Base-by-base conservation (phyloP, 2,113 vertebrate species). In the Chloroceryle aenea region DNA sequence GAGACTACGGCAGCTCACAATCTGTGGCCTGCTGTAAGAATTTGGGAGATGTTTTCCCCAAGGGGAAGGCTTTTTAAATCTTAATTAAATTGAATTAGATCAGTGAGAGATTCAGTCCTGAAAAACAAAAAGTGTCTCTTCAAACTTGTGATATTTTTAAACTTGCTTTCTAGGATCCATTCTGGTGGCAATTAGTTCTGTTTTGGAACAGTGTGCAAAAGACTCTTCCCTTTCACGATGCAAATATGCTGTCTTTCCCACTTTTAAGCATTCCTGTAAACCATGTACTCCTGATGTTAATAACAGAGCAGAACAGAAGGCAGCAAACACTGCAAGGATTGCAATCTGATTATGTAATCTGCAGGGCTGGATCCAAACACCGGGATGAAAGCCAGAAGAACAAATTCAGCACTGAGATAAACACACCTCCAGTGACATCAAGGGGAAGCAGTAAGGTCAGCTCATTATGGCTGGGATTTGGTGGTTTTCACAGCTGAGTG, bases 361-460 rank as follows among this genome's bases (percentile, higher is more conserved):
- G 50, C 78, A 40, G 85, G 91, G 73, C 93, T 76, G 68, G 50
- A 68, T 93, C 87, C 64, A 82, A 94, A 79, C 66, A 61, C 76
- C 55, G 87, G 86, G 92, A 76, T 36, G 73, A 47, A 83, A 87
- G 87, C 95, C 94, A 95, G 66, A 36, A 76, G 77, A 85, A 87
- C n/a, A 83, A 84, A 97, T 38, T 75, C 80, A 68, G 56, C 64
- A 26, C 55, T 4, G 38, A 89, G 88, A 67, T 91, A 91, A 94
- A 76, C 72, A 80, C 92, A 95, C 93, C 94, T 96, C 91, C 63
- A 47, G 32, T 91, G 87, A 76, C 88, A 79, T 62, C 43, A n/a
- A 61, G 34, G 30, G 68, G 87, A 86, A 53, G 66, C 29, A 76
- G 56, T 56, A 71, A 86, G 90, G 85, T 93, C 69, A 64, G 52